Percentiles rank a stretch among this genome's conserved stretches.
phyloP scores from a whole-genome alignment of 2,797 vertebrate genomes.

The Cryptoblepharus egeriae region DNA sequence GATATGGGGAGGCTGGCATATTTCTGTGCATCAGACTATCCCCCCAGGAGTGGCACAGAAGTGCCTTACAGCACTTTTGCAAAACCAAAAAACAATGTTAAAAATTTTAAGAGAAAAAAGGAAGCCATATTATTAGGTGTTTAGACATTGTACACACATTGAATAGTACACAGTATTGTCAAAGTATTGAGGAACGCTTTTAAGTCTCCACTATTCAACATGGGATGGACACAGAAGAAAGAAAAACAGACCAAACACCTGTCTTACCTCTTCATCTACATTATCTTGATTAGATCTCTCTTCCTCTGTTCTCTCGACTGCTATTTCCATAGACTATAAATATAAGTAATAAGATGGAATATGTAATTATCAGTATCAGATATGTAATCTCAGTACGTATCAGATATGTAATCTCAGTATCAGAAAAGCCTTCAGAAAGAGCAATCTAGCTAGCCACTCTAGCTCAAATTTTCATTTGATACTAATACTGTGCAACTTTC shows the following conservation, averaged over 20 bases:
- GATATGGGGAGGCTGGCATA: too few species aligned
- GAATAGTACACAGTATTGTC: background rate
- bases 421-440: conserved; percentile 11
- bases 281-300: conserved; percentile 89
- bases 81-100: background rate
- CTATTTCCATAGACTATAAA: conserved; percentile 90
- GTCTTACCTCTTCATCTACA: conserved; percentile 89
- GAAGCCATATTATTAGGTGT: background rate
- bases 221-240: background rate
- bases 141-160: background rate
- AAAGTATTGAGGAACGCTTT: background rate
- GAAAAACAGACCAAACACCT: conserved; percentile 2
- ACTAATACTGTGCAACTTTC: too few species aligned
- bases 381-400: too few species aligned
- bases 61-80: too few species aligned
- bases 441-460: background rate
- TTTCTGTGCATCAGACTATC: too few species aligned
- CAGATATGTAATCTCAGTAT: too few species aligned
- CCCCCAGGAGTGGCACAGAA: too few species aligned
- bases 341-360: too few species aligned
- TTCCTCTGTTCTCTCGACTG: conserved; percentile 86
- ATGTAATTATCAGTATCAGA: too few species aligned
- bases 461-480: background rate
- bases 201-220: conserved; percentile 12
- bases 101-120: background rate